These are phyloP conservation scores for Dasypogon diadema DNA, from an alignment of 2,888 invertebrate species.

Conservation along the genomic window DNA sequence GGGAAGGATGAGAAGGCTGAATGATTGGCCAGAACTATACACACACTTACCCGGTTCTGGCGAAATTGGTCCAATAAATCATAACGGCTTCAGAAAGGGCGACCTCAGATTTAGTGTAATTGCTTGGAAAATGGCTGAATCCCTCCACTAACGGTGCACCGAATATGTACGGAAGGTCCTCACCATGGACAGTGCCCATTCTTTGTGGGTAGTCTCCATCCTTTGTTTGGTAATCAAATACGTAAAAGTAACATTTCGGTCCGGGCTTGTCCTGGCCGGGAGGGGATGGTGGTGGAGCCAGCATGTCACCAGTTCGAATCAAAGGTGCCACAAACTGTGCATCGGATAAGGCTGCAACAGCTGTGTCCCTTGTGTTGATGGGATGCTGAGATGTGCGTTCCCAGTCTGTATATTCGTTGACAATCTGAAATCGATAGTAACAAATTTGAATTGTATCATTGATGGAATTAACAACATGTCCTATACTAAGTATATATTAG, in stretches of 20 bases:
- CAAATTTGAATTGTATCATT: constrained; percentile 40
- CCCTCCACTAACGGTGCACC: constrained; percentile 91
- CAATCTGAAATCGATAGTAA: constrained; percentile 65
- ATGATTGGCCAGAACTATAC: background rate
- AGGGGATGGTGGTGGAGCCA: constrained; percentile 76
- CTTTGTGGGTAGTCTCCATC: constrained; percentile 91
- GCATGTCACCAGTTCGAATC: constrained; percentile 85
- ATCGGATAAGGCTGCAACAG: constrained; percentile 92
- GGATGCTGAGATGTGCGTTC: constrained; percentile 91
- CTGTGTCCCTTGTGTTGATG: constrained; percentile 87
- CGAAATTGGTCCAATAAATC: constrained; percentile 89
- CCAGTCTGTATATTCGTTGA: constrained; percentile 99
- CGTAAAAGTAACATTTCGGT: constrained; percentile 89
- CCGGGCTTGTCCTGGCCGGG: constrained; percentile 72
- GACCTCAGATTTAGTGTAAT: constrained; percentile 89
- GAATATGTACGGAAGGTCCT: constrained; percentile 90
- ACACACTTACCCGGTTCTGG: constrained; percentile 84
- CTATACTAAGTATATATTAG: background rate
- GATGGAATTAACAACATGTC: background rate
- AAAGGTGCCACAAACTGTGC: constrained; percentile 94
- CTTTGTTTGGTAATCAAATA: constrained; percentile 92
- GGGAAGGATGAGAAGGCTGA: background rate
- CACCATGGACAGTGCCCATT: constrained; percentile 93
- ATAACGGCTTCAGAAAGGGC: constrained; percentile 89
- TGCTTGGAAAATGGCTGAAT: constrained; percentile 83